Evolutionary conservation across 92 coral and sea anemone genomes (phyloP), one percentile per base, ranked within the genome.

Genomic region (Palythoa grandis): DNA sequence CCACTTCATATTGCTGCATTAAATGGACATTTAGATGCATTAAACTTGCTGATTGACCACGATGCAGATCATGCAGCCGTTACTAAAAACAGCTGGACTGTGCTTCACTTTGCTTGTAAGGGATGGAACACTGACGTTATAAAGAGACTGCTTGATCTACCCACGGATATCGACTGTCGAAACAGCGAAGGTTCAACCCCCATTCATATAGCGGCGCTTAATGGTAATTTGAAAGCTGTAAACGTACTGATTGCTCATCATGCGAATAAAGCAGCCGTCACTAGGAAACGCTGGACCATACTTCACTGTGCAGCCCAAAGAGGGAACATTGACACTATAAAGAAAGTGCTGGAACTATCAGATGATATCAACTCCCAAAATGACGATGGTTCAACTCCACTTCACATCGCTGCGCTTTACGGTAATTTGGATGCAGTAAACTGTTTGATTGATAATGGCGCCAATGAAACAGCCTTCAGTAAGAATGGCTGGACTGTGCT

Each of bases 221-320:
- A 20, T 40, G 90, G 82, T 13, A 79, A 80, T 15, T 43, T 71
- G 47, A 54, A 79, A 19, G 90, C 90, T 25, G 17, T 87, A 7
- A 6, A 58, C 47, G 17, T 11, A 40, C 71, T 87, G 5, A 68
- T 86, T 0, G 25, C n/a, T 0, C 12, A 53, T 7, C 85, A 78
- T 1, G 84, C 86, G 2, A 24, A 87, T 78, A 71, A 88, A 48
- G 85, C 83, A 61, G 74, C 50, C 17, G 74, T 25, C 6, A 35
- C 8, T 35, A 9, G 25, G 17, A 29, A 25, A 5, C 25, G 40
- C 7, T 9, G 48, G 48, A 70, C 14, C 11, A 13, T 70, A 35
- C 47, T 70, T 35, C 89, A 87, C 76, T 39, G 1, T 22, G 89
- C 89, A n/a, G 75, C 86, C 11, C 71, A 79, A 39, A 77, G 86